Evolutionary conservation across 1,140 invertebrate species (phyloP), one percentile per base, ranked within the genome.

Genomic region (Globodera rostochiensis): DNA sequence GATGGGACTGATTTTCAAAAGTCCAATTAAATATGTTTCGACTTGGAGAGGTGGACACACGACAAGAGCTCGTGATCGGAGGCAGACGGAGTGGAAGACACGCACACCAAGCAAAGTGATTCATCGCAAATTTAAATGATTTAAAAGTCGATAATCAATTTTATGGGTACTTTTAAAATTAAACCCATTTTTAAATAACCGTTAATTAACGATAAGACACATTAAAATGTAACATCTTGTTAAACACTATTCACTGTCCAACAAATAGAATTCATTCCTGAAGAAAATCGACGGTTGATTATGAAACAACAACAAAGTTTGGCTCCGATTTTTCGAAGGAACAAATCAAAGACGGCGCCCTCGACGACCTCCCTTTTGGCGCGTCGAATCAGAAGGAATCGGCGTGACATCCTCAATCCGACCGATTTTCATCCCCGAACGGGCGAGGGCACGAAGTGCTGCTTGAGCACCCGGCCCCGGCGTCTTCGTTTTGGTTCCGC

Each of bases 391-490:
- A 81, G 96, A 97, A 89, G 98, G 98, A 91, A 99, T 98, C 15
- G 98, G 98, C 9, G 97, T 99, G 0, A 99, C 98, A 93, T 99
- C 98, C 92, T 93, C 93, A 91, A 99, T 99, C 86, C 97, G 93
- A 67, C 98, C 98, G 91, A 99, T 99, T 91, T 98, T 98, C 95
- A 99, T 99, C 84, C 95, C 96, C 71, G 96, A 96, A 91, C 98
- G 95, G 86, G 98, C 98, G 82, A 99, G 92, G 89, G 98, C 97
- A 86, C 98, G 93, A 2, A 99, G 93, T 75, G 98, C 98, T 73
- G 96, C 97, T 91, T 99, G 98, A 73, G 97, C 98, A 86, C 97
- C 97, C 57, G 97, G 98, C 90, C 98, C 97, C 36, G 96, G 96
- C 4, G 96, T 98, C 91, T 98, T 98, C 46, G 96, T 97, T 89